A percentile compares a stretch with the other conserved stretches of the same genome.
Evolutionary conservation across 2,113 vertebrate species (phyloP).

Genomic region (Chlorocebus sabaeus): DNA sequence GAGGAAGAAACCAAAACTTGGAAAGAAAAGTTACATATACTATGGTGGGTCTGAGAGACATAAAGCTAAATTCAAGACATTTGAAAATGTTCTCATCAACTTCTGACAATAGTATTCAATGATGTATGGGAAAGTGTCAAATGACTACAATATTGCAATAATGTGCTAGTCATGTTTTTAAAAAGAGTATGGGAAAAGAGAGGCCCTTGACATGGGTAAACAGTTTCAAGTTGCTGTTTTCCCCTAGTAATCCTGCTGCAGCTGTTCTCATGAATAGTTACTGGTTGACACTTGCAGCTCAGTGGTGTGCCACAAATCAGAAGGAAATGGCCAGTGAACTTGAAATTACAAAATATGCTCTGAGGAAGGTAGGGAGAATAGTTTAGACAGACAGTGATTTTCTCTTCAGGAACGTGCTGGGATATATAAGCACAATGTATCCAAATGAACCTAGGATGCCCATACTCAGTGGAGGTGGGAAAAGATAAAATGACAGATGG

Average conservation of each 20-base stretch:
- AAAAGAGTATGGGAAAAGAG: background rate
- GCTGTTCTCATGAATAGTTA: background rate
- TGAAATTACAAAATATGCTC: background rate
- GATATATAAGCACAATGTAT: background rate
- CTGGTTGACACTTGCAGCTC: background rate
- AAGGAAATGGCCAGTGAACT: background rate
- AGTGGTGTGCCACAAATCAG: background rate
- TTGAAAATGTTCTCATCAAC: background rate
- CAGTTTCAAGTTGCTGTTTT: background rate
- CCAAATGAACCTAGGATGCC: background rate
- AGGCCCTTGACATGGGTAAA: background rate
- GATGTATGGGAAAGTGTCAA: background rate
- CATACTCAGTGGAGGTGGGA: background rate
- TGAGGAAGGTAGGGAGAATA: background rate
- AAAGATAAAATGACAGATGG: conserved; percentile 18
- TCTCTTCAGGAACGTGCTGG: background rate
- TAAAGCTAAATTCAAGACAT: background rate
- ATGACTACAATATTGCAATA: background rate
- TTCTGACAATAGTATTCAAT: background rate
- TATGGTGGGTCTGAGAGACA: background rate
- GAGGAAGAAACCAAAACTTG: background rate
- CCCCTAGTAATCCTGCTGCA: background rate
- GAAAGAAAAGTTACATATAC: background rate
- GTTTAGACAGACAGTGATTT: background rate
- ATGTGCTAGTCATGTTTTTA: background rate